Evolutionary conservation across 2,113 vertebrate species (phyloP), one percentile per base, ranked within the genome.

Genomic region (Neodontobutis hainanensis): DNA sequence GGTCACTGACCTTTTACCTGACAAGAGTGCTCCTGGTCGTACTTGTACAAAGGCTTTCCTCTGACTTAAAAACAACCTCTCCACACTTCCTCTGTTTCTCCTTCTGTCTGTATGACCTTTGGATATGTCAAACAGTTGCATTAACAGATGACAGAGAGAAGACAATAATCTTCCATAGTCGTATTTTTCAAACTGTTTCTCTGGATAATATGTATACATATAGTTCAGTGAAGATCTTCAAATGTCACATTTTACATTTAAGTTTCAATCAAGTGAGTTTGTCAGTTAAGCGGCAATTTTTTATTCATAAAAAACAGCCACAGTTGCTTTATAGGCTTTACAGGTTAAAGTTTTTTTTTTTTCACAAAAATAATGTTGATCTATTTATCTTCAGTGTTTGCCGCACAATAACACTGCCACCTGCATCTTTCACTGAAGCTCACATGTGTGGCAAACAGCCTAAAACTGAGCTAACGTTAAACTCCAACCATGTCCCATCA

Each of bases 401-500:
- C 19, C n/a, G 2, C 12, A 60, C 45, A 46, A 57, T 14, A 76
- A 55, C 11, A 62, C 52, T 16, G 14, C 46, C 36, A 27, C 8
- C 3, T 19, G 48, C 43, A 10, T 56, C 9, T 12, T 70, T 61
- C 34, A 64, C 38, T 57, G 40, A 16, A 8, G 38, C 16, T 8
- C 19, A 53, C 0, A 8, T 9, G 14, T 36, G 40, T 58, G 38
- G 57, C 32, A 43, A 5, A 16, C 53, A 56, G 15, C 14, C 27
- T 27, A 46, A 72, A 69, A 61, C 32, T 2, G 3, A 4, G 12
- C n/a, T 52, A 34, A 46, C 4, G 3, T 53, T 63, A 63, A 53
- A 60, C 71, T 42, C 48, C 48, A 35, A 53, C 43, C 51, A 61
- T 70, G 51, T 47, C 38, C 14, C 11, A 36, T 12, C 55, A 44